Conservation (phyloP, 1,140 invertebrate genomes). For the Drosophila ercepeae region DNA sequence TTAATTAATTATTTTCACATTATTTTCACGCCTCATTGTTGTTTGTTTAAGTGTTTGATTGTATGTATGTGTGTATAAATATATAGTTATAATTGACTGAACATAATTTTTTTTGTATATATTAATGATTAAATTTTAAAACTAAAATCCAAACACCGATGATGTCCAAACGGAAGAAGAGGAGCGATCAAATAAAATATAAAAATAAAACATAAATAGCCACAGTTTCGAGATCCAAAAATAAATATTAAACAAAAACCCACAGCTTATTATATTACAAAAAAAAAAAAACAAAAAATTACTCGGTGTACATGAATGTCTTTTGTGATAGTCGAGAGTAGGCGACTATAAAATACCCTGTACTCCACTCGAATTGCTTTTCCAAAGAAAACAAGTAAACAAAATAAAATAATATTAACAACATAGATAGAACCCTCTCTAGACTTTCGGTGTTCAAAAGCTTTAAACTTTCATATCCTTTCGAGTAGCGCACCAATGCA, state of each 20-base stretch:
- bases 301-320: slow-evolving; percentile 26
- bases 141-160: slow-evolving; percentile 24
- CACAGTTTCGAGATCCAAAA: slow-evolving; percentile 27
- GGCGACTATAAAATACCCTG: slow-evolving; percentile 54
- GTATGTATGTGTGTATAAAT: slow-evolving; percentile 25
- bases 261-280: slow-evolving; percentile 37
- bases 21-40: slow-evolving; percentile 35
- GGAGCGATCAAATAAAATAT: not conserved
- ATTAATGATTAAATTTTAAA: slow-evolving; percentile 70
- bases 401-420: not conserved
- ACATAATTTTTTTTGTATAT: slow-evolving; percentile 74
- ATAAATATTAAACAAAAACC: not conserved
- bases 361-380: slow-evolving; percentile 32
- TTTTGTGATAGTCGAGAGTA: slow-evolving; percentile 45
- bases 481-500: slow-evolving; percentile 19
- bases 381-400: not conserved
- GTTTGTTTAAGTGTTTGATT: slow-evolving; percentile 33
- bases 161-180: slow-evolving; percentile 29
- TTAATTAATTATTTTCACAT: not conserved
- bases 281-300: not conserved
- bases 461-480: slow-evolving; percentile 44
- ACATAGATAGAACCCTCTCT: slow-evolving; percentile 12
- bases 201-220: slow-evolving; percentile 39
- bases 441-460: slow-evolving; percentile 27
- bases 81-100: slow-evolving; percentile 77